phyloP scores from a whole-genome alignment of 2,797 vertebrate species.

The Rhinella marina region DNA sequence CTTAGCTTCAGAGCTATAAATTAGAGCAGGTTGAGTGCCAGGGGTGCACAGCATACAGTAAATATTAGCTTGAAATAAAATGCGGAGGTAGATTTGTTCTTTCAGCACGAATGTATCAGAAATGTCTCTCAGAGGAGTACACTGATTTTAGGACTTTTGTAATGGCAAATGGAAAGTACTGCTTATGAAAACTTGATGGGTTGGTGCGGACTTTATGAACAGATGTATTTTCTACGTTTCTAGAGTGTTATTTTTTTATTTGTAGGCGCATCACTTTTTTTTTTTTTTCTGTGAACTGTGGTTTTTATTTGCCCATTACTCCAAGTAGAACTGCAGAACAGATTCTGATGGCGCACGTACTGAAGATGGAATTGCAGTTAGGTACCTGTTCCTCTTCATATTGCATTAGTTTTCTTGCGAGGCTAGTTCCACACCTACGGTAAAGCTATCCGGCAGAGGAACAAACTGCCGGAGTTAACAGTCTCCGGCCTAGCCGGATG shows the following conservation, averaged over 20 bases:
- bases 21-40: not conserved
- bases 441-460: too few relatives aligned
- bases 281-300: not conserved
- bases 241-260: constrained; percentile 2
- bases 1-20: not conserved
- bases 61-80: not conserved
- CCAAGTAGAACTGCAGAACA: not conserved
- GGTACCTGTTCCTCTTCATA: not conserved
- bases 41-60: not conserved
- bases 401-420: not conserved
- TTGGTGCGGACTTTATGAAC: constrained; percentile 16
- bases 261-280: not conserved
- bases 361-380: not conserved
- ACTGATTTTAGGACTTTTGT: not conserved
- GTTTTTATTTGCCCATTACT: constrained; percentile 14
- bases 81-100: not conserved
- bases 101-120: not conserved
- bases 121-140: not conserved
- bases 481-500: too few relatives aligned
- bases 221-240: not conserved
- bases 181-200: constrained; percentile 24
- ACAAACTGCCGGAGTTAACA: too few relatives aligned
- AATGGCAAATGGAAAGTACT: not conserved
- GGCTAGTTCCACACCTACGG: too few relatives aligned
- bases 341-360: not conserved